These are phyloP conservation scores for Melinaea menophilus DNA, from an alignment of 2,888 invertebrate genomes.

Conservation along the genomic window DNA sequence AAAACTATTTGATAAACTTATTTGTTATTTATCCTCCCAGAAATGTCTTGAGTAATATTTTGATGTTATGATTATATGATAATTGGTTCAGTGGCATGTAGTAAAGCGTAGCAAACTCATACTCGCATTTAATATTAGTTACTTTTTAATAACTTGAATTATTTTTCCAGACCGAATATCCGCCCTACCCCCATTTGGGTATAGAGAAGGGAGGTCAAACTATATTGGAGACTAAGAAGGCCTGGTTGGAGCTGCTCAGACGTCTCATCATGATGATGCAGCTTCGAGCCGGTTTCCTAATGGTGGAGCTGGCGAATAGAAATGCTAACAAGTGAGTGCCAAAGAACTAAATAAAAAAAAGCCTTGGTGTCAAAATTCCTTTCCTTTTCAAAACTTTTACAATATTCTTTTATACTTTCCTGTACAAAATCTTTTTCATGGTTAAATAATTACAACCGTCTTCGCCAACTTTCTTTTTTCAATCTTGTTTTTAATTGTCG, in stretches of 20 bases:
- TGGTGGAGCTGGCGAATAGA: slow-evolving; percentile 45
- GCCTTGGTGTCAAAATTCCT: slow-evolving; percentile 8
- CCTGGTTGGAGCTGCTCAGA: slow-evolving; percentile 49
- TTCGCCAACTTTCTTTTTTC: too few relatives aligned
- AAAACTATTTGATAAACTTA: too few relatives aligned
- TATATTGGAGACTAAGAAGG: slow-evolving; percentile 47
- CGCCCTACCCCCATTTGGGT: slow-evolving; percentile 49
- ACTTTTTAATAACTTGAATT: not conserved
- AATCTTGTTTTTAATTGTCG: too few relatives aligned
- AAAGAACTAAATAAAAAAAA: not conserved
- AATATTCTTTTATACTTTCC: too few relatives aligned
- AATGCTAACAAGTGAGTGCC: slow-evolving; percentile 59
- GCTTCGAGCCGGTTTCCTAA: slow-evolving; percentile 38
- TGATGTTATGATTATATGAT: too few relatives aligned
- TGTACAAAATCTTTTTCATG: too few relatives aligned
- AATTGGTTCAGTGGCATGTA: too few relatives aligned
- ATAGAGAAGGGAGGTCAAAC: slow-evolving; percentile 53
- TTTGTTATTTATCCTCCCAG: too few relatives aligned
- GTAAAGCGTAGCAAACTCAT: not conserved
- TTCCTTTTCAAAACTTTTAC: not conserved
- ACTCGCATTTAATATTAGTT: not conserved
- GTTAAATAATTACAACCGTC: too few relatives aligned
- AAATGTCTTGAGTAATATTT: too few relatives aligned
- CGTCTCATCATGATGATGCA: slow-evolving; percentile 45
- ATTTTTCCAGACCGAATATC: slow-evolving; percentile 28